A percentile compares a stretch with the other conserved stretches of the same genome.
These are phyloP conservation scores for Drosophila recens DNA, from an alignment of 2,888 invertebrate genomes.

Conservation along the genomic window DNA sequence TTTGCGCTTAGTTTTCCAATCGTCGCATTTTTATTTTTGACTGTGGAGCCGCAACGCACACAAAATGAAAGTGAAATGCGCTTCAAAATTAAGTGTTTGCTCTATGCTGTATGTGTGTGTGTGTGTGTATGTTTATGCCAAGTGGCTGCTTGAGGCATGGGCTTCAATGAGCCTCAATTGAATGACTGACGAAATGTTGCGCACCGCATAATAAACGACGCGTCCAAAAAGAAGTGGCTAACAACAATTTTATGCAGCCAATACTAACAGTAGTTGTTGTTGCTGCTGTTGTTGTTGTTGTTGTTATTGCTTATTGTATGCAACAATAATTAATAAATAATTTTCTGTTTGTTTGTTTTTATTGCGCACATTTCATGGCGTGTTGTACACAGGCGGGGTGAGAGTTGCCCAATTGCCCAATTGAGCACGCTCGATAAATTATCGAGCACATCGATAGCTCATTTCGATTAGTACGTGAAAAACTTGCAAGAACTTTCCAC, in stretches of 20 bases:
- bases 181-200: conserved; percentile 73
- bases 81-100: conserved; percentile 70
- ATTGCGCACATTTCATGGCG: conserved; percentile 36
- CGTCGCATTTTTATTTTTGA: conserved; percentile 46
- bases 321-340: conserved; percentile 75
- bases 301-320: conserved; percentile 44
- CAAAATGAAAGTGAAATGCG: conserved; percentile 79
- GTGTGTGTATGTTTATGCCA: conserved; percentile 34
- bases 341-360: conserved; percentile 38
- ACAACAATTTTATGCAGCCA: conserved; percentile 51
- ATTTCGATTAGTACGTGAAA: background rate
- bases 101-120: conserved; percentile 17
- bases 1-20: conserved; percentile 67
- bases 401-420: conserved; percentile 58
- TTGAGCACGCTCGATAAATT: conserved; percentile 54
- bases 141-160: conserved; percentile 57
- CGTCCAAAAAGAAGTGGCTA: conserved; percentile 58
- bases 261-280: conserved; percentile 23
- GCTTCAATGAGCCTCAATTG: conserved; percentile 72
- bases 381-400: conserved; percentile 41
- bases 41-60: conserved; percentile 49
- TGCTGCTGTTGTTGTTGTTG: conserved; percentile 24
- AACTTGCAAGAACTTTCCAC: conserved; percentile 3
- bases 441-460: conserved; percentile 32
- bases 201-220: conserved; percentile 67